Base-by-base conservation (phyloP, 2,888 invertebrate species). In the Lacanobia oleracea region DNA sequence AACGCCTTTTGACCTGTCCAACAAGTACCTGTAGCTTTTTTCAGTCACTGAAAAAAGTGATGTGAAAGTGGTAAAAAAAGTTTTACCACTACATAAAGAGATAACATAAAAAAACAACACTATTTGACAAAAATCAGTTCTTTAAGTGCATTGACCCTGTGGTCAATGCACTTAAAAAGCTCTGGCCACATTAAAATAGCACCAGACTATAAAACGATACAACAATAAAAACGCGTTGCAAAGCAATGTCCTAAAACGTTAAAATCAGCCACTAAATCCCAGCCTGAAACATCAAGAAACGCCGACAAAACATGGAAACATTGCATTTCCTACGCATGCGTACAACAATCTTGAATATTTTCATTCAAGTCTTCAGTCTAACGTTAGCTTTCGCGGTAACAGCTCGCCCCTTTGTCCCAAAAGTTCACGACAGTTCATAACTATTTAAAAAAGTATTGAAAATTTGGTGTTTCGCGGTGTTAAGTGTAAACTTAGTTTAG, bases 391-490 rank as follows among this genome's bases (percentile, higher is more conserved):
- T 72, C 64, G 67, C 16, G 53, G 82, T 50, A 53, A 16, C 48
- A 56, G 72, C 87, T 69, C 59, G 76, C 61, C 40, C 23, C 57
- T 51, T 50, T 23, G 6, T 21, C 5, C 5, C 33, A 71, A 83
- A 86, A 85, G 56, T 77, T 83, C 27, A 53, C 76, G 77, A 61
- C 81, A 86, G 72, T 85, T 86, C 64, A 8, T 5, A 33, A 82
- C 23, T 67, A 65, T 78, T 61, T n/a, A 33, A 12, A 14, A 21
- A 64, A 78, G 50, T 64, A 23, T 27, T 60, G n/a, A 45, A 73
- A 69, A 27, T 51, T 14, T 53, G 0, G 10, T 51, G 27, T 27
- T 2, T 12, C n/a, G 18, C 16, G 8, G 51, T 82, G 60, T 61
- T 62, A 8, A 40, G 74, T 78, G 66, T 40, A 18, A 50, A 56